Base-by-base conservation (phyloP, 2,888 invertebrate genomes). In the Amphiduros pacificus region DNA sequence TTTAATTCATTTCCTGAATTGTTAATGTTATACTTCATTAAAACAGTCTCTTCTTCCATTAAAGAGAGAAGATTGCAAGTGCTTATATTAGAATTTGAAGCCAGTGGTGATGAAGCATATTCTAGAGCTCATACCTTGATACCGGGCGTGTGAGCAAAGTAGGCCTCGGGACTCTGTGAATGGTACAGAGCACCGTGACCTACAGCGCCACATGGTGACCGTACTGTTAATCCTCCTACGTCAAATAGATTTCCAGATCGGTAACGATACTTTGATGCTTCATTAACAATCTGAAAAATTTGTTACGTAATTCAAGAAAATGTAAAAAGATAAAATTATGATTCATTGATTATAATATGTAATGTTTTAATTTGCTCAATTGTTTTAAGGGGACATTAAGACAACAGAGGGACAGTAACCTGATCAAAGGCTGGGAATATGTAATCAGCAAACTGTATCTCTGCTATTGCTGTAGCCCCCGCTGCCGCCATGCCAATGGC, bases 391-490 rank as follows among this genome's bases (percentile, higher is more conserved):
- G n/a, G n/a, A n/a, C n/a, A n/a, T n/a, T n/a, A n/a, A n/a, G n/a
- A n/a, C n/a, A n/a, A n/a, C n/a, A n/a, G n/a, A n/a, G n/a, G n/a
- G n/a, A n/a, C n/a, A n/a, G 17, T 14, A 60, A 93, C 92, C 88
- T 98, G 98, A 85, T 99, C 99, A 83, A 98, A 98, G 1, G 98
- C 98, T 2, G 99, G 99, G 80, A 92, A 96, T 71, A 99, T 99
- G 78, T 99, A 99, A 84, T 99, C 99, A 0, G 96, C 97, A 84
- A 99, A 99, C 84, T 99, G 99, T 79, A 99, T 96, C 85, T 99
- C 99, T 0, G 97, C 98, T 57, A 99, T 93, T 0, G 97, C 94
- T 0, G 95, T 98, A 0, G 92, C 88, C 0, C 98, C 98, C 0
- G 90, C 89, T 5, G 89, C 90, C 0, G 98, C 95, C 48, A 92